Percentiles rank a stretch among this genome's conserved stretches.
phyloP scores from a whole-genome alignment of 2,888 invertebrate genomes.

The Carterocephalus palaemon region DNA sequence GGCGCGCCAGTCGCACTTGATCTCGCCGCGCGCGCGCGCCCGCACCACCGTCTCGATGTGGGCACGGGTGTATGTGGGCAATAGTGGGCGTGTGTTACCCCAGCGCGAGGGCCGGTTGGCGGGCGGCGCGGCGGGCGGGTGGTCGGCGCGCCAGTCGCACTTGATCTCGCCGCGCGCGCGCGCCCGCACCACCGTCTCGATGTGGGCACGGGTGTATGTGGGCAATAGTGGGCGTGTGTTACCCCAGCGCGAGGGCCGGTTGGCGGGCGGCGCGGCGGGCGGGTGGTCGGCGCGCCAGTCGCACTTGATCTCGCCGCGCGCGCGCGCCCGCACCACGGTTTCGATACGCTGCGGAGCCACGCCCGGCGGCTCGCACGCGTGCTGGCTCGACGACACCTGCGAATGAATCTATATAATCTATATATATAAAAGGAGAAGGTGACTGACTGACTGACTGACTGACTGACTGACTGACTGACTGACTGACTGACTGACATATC shows the following conservation, averaged over 20 bases:
- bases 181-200: too few relatives aligned
- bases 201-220: background rate
- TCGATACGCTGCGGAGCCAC: conserved; percentile 52
- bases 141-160: too few relatives aligned
- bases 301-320: conserved; percentile 71
- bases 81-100: too few relatives aligned
- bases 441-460: background rate
- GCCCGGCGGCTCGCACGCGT: conserved; percentile 5
- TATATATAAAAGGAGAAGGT: too few relatives aligned
- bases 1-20: too few relatives aligned
- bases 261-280: conserved; percentile 30
- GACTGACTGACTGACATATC: too few relatives aligned
- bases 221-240: background rate
- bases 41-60: too few relatives aligned
- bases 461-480: background rate
- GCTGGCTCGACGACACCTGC: conserved; percentile 29
- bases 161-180: too few relatives aligned
- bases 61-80: too few relatives aligned
- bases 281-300: conserved; percentile 64
- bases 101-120: too few relatives aligned
- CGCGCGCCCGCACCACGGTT: conserved; percentile 56
- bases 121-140: too few relatives aligned
- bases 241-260: conserved; percentile 64
- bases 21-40: too few relatives aligned
- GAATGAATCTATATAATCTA: background rate